Base-by-base conservation (phyloP, 1,140 invertebrate genomes). In the Lutraria rhynchaena region DNA sequence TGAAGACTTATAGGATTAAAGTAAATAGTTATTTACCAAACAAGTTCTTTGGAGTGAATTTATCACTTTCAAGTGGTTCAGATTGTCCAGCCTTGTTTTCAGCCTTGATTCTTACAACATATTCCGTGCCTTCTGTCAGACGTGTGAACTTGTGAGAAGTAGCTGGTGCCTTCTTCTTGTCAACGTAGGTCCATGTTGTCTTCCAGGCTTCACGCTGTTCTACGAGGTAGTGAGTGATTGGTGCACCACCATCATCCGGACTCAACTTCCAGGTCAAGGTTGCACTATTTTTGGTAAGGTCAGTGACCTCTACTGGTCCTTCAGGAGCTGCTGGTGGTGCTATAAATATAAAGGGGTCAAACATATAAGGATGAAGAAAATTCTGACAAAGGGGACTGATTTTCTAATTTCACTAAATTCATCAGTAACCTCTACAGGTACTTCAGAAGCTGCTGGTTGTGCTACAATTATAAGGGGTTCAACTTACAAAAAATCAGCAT, bases 11-110 rank as follows among this genome's bases (percentile, higher is more conserved):
- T 46, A 19, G 19, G 44, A 46, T 46, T 11, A 46, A 46, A 46
- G 7, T 11, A 46, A 11, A 11, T n/a, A 60, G 31, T 29, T 29
- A 82, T 92, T 95, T 96, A 83, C 95, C 96, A 91, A 95, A 99
- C 33, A 98, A 98, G 95, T 99, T 98, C 91, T 98, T 99, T 31
- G 98, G 98, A 0, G 97, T 96, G 73, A 99, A 96, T 11, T 96
- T 75, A 60, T 90, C 94, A 9, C 96, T 96, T 35, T 95, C 94
- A 17, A 99, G 93, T 0, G 90, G 89, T 67, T 91, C 87, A 22
- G 90, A 90, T 7, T 87, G 37, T 11, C 92, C 92, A 15, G 84
- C 87, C 29, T 86, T 85, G 65, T 92, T 92, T 70, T 91, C 89
- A 57, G 91, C 91, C 76, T 88, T 86, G 9, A 92, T 90, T 44